Percentiles rank a stretch among this genome's conserved stretches.
phyloP scores from a whole-genome alignment of 23 tunicate genomes.

The Ascidia mentula region DNA sequence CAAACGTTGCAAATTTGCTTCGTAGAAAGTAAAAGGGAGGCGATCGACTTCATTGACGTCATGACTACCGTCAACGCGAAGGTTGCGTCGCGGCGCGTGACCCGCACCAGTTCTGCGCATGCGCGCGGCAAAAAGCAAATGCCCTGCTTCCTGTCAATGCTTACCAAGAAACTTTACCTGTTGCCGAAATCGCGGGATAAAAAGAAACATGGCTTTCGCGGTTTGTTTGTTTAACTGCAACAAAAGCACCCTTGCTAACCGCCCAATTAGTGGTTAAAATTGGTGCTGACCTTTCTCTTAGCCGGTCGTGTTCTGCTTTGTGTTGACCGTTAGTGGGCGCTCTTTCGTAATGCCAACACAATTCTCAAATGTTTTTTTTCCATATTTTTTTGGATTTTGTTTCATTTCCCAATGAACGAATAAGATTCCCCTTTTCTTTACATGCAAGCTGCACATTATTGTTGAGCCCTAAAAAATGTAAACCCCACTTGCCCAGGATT shows the following conservation, averaged over 20 bases:
- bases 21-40: slow-evolving; percentile 3
- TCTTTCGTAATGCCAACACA: too few relatives aligned
- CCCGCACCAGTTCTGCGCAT: slow-evolving; percentile 15
- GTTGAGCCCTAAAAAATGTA: too few relatives aligned
- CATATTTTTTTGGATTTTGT: too few relatives aligned
- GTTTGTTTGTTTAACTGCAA: neutral
- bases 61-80: slow-evolving; percentile 62
- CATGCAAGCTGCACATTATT: too few relatives aligned
- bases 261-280: neutral
- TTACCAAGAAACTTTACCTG: slow-evolving; percentile 72
- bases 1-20: too few relatives aligned
- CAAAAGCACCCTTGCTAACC: neutral
- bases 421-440: too few relatives aligned
- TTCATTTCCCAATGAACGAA: too few relatives aligned
- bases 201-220: neutral
- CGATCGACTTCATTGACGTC: slow-evolving; percentile 53
- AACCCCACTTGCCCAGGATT: too few relatives aligned
- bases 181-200: slow-evolving; percentile 20
- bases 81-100: slow-evolving; percentile 69
- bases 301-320: too few relatives aligned
- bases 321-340: too few relatives aligned
- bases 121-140: slow-evolving; percentile 84
- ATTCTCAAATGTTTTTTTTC: too few relatives aligned
- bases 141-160: slow-evolving; percentile 81
- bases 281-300: too few relatives aligned